These are phyloP conservation scores for Tapera naevia DNA, from an alignment of 2,797 vertebrate genomes.

Conservation along the genomic window DNA sequence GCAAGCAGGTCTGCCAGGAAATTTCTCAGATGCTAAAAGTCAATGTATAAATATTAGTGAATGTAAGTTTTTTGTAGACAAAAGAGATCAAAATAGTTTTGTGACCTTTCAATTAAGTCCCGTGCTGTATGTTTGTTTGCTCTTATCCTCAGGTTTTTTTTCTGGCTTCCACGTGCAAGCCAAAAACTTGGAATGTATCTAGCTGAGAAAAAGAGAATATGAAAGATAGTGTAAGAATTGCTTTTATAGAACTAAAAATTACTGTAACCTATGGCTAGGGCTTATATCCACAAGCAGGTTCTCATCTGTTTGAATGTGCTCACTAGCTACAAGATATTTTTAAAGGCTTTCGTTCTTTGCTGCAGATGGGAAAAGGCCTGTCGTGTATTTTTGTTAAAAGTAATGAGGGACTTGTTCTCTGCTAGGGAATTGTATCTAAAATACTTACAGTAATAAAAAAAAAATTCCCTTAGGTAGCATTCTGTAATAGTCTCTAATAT, in stretches of 20 bases:
- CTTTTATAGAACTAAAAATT: not conserved
- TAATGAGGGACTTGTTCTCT: not conserved
- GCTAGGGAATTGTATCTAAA: not conserved
- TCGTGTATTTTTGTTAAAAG: not conserved
- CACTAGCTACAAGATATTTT: not conserved
- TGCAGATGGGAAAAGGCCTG: not conserved
- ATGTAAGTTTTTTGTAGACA: not conserved
- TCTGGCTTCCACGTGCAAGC: not conserved
- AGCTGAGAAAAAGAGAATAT: not conserved
- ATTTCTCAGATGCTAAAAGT: constrained; percentile 29
- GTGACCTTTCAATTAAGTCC: constrained; percentile 54
- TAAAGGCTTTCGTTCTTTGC: not conserved
- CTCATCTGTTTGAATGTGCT: not conserved
- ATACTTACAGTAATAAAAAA: not conserved
- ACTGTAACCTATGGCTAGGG: not conserved
- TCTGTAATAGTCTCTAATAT: not conserved
- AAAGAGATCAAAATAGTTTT: constrained; percentile 13
- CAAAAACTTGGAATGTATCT: not conserved
- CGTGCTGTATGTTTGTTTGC: not conserved
- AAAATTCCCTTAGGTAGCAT: not conserved
- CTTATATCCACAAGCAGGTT: not conserved
- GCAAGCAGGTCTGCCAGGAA: constrained; percentile 22
- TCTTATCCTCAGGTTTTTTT: constrained; percentile 25
- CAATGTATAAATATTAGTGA: constrained; percentile 19
- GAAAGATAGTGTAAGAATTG: not conserved